Percentiles rank a stretch among this genome's conserved stretches.
Evolutionary conservation across 2,888 invertebrate species (phyloP).

Genomic region (Eristalis arbustorum): DNA sequence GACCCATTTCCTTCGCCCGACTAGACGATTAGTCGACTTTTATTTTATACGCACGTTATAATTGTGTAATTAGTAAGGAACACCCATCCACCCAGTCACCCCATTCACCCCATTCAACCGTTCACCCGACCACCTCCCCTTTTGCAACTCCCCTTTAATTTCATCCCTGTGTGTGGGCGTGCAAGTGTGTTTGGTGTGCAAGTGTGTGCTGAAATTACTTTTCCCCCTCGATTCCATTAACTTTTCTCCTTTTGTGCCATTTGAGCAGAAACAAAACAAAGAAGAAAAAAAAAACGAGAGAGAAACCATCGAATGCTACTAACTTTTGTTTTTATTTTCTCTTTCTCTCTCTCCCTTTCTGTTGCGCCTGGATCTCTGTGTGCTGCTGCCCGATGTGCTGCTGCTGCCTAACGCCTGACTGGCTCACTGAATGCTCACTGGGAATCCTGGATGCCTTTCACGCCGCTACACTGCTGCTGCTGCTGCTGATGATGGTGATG

Average conservation of each 20-base stretch:
- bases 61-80: constrained; percentile 60
- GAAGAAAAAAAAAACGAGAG: not conserved
- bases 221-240: constrained; percentile 53
- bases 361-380: constrained; percentile 32
- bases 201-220: constrained; percentile 33
- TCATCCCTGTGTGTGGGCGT: constrained; percentile 8
- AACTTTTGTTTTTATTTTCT: constrained; percentile 63
- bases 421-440: constrained; percentile 35
- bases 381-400: constrained; percentile 5
- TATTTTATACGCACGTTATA: constrained; percentile 59
- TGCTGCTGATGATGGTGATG: constrained; percentile 33
- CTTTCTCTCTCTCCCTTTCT: not conserved
- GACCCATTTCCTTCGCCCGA: constrained; percentile 23
- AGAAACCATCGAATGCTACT: constrained; percentile 36
- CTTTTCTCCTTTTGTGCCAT: constrained; percentile 38
- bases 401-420: constrained; percentile 52
- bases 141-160: not conserved
- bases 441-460: constrained; percentile 20
- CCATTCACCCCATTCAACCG: not conserved
- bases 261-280: constrained; percentile 33
- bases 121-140: not conserved
- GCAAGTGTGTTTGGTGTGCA: constrained; percentile 2
- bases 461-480: constrained; percentile 34
- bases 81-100: not conserved
- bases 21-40: constrained; percentile 52